A percentile compares a stretch with the other conserved stretches of the same genome.
phyloP scores from a whole-genome alignment of 2,888 invertebrate genomes.

The Cantharis nigra region DNA sequence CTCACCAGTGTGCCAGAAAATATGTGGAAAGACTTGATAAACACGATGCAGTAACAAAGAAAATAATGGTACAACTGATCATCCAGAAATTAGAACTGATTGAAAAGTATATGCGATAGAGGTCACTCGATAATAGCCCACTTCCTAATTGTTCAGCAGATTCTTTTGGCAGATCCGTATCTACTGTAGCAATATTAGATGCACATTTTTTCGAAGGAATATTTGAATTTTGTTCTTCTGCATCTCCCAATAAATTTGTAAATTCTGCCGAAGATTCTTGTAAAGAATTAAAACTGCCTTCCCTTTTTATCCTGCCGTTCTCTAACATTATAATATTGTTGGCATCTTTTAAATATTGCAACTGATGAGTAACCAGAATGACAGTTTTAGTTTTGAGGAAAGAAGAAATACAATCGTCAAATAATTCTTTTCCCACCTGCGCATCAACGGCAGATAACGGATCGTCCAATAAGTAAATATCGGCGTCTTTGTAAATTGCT shows the following conservation, averaged over 20 bases:
- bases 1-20: constrained; percentile 77
- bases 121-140: constrained; percentile 59
- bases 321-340: constrained; percentile 61
- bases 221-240: neutral
- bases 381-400: constrained; percentile 71
- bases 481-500: constrained; percentile 71
- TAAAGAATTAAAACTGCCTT: constrained; percentile 65
- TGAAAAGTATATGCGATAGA: constrained; percentile 72
- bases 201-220: constrained; percentile 43
- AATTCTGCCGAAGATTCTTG: constrained; percentile 73
- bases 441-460: constrained; percentile 77
- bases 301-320: constrained; percentile 60
- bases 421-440: constrained; percentile 70
- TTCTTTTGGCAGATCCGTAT: constrained; percentile 52
- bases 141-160: constrained; percentile 64
- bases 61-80: constrained; percentile 62
- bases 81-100: constrained; percentile 72
- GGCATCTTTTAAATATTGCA: constrained; percentile 74
- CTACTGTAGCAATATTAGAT: constrained; percentile 61
- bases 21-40: constrained; percentile 77
- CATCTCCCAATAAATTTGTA: constrained; percentile 56
- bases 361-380: constrained; percentile 81
- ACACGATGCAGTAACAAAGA: constrained; percentile 70
- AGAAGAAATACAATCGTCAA: constrained; percentile 67
- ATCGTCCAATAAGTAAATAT: constrained; percentile 76